Base-by-base conservation (phyloP, 2,113 vertebrate species). In the Pyxicephalus adspersus region DNA sequence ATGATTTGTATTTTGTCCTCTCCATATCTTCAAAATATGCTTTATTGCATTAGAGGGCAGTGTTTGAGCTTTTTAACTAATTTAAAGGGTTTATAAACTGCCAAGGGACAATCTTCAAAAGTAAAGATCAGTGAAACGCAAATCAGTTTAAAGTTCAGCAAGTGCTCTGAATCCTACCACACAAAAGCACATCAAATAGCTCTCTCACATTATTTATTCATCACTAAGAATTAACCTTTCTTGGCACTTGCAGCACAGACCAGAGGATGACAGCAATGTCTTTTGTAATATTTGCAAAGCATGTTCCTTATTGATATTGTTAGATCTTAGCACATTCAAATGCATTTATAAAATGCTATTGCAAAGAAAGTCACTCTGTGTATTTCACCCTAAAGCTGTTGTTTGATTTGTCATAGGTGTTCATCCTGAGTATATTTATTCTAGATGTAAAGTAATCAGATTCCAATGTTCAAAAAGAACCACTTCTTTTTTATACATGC, bases 51-150 rank as follows among this genome's bases (percentile, higher is more conserved):
- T 83, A 83, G 73, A 84, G 77, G 76, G 31, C 23, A 76, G 73
- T 58, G 34, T 55, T 76, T 63, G 78, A 63, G 50, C 84, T 84
- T 82, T 68, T 83, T 74, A 89, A 71, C 65, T 26, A 73, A 58
- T 78, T 63, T 66, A 74, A 85, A 85, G 89, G 84, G 87, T 83
- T 66, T 85, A 85, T 79, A 22, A 20, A 77, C 78, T 91, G 84
- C 85, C 80, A 63, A 55, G 68, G 83, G 78, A 81, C 70, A 86
- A 78, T 86, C 0, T 83, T 84, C 86, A 73, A 75, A 68, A 86
- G 66, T 61, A 84, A 81, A 88, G 83, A 87, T 91, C 85, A 83
- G 26, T 85, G 86, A 71, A 45, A 67, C 51, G 45, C 63, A 83
- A 86, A 76, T 64, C 38, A 15, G 80, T 87, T 64, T 55, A 84